A percentile compares a stretch with the other conserved stretches of the same genome.
phyloP scores from a whole-genome alignment of 2,113 vertebrate genomes.

The Mesocricetus auratus region DNA sequence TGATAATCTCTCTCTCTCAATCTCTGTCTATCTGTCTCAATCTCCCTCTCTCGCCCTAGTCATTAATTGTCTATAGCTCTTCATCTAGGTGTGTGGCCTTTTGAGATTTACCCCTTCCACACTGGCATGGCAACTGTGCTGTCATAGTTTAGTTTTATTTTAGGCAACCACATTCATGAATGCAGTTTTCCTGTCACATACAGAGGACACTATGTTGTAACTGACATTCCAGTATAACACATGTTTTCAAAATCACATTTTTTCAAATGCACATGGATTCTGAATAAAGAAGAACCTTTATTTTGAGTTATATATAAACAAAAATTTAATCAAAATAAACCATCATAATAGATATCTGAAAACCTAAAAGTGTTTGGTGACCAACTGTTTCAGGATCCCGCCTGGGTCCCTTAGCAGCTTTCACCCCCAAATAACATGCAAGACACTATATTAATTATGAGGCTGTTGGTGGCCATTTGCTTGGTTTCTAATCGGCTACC shows the following conservation, averaged over 20 bases:
- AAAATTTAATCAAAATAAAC: conserved; percentile 12
- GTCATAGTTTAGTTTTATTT: neutral
- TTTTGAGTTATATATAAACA: neutral
- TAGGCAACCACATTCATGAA: neutral
- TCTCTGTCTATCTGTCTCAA: no score
- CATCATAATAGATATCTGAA: neutral
- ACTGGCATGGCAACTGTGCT: neutral
- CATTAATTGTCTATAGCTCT: neutral
- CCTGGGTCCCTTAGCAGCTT: no score
- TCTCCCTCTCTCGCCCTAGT: neutral
- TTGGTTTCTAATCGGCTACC: no score
- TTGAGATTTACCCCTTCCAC: neutral
- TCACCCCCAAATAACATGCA: no score
- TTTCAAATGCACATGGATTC: neutral
- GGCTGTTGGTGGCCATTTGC: no score
- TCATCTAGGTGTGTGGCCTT: neutral
- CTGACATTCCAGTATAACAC: neutral
- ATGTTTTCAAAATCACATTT: neutral
- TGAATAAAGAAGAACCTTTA: neutral
- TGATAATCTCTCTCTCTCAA: no score
- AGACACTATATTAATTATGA: no score
- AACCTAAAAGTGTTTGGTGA: neutral
- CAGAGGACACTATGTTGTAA: neutral
- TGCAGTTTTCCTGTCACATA: neutral
- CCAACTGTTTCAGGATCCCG: no score